These are phyloP conservation scores for Hofmannophila pseudospretella DNA, from an alignment of 2,888 invertebrate genomes.

Conservation along the genomic window DNA sequence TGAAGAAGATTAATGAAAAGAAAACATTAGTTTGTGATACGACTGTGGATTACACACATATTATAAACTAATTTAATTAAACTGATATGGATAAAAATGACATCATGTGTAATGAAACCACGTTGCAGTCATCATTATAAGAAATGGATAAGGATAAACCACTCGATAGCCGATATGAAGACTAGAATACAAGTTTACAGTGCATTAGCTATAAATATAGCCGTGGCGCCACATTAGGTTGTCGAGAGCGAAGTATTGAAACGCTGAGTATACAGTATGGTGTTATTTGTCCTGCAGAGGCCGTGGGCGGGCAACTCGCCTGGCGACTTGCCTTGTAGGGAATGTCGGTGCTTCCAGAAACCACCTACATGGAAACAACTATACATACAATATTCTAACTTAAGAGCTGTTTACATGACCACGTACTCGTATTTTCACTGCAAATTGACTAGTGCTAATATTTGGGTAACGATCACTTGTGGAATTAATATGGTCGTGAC, in stretches of 20 bases:
- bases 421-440: neutral
- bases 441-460: neutral
- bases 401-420: neutral
- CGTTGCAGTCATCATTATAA: too few species aligned
- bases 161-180: neutral
- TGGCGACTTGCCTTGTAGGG: conserved; percentile 64
- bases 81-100: neutral
- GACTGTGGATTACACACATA: too few species aligned
- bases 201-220: conserved; percentile 26
- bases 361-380: conserved; percentile 39
- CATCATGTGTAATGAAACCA: neutral
- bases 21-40: too few species aligned
- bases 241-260: conserved; percentile 39
- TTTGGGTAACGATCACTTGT: neutral
- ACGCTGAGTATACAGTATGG: conserved; percentile 39
- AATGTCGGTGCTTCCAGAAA: conserved; percentile 46
- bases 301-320: conserved; percentile 30
- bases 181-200: conserved; percentile 6
- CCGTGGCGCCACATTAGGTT: conserved; percentile 45
- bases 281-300: conserved; percentile 36
- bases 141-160: neutral
- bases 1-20: too few species aligned
- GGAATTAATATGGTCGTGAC: neutral
- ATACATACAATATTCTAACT: conserved; percentile 7
- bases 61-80: too few species aligned